Evolutionary conservation across 2,113 vertebrate genomes (phyloP).

Genomic region (Callipepla squamata): DNA sequence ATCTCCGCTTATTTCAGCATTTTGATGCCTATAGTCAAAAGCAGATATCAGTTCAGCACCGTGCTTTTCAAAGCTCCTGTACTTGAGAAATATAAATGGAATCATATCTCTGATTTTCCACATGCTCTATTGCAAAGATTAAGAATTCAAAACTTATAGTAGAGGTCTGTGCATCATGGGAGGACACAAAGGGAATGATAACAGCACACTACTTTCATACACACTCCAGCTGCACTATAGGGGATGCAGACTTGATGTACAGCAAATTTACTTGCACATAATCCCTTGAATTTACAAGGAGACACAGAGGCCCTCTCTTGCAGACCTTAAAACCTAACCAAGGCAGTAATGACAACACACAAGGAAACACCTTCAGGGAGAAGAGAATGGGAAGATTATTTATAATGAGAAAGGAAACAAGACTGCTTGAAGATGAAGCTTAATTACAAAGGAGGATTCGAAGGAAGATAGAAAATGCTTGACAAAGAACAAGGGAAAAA

Average conservation of each 20-base stretch:
- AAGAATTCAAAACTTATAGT: neutral
- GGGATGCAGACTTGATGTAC: neutral
- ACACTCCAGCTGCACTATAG: rapidly evolving
- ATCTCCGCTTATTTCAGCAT: neutral
- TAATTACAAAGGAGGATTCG: conserved; percentile 33
- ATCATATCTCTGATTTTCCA: neutral
- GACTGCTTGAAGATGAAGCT: neutral
- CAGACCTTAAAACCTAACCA: neutral
- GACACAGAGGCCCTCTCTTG: neutral
- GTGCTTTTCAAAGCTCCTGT: neutral
- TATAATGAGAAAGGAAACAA: neutral
- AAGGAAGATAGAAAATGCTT: neutral
- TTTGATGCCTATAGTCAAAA: neutral
- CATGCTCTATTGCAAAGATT: neutral
- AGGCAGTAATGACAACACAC: neutral
- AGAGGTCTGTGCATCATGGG: neutral
- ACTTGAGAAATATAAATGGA: neutral
- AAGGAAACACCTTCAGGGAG: neutral
- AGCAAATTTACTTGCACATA: rapidly evolving
- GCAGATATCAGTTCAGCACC: neutral
- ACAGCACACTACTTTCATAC: neutral
- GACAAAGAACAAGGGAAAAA: conserved; percentile 29
- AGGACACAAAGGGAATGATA: neutral
- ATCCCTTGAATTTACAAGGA: neutral
- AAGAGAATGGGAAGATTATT: neutral